These are phyloP conservation scores for Belonocnema kinseyi DNA, from an alignment of 1,140 invertebrate species.

Conservation along the genomic window DNA sequence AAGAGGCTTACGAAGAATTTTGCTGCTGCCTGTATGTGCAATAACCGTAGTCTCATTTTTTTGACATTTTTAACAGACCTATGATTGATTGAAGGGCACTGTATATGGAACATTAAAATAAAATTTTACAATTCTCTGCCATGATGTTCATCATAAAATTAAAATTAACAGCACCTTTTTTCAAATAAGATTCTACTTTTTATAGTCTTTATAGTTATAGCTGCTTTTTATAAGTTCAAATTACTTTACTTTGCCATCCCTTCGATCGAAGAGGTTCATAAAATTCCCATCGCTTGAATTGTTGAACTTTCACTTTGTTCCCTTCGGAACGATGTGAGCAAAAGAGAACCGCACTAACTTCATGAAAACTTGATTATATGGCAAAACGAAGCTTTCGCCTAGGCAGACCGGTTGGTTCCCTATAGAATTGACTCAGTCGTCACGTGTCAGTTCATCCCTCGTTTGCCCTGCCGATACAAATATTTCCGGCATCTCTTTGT, in stretches of 20 bases:
- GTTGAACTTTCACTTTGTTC: slow-evolving; percentile 31
- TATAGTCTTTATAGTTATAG: too few species aligned
- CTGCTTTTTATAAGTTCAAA: not conserved
- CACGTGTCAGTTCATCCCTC: slow-evolving; percentile 21
- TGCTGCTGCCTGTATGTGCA: too few species aligned
- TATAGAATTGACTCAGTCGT: slow-evolving; percentile 28
- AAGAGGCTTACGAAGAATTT: too few species aligned
- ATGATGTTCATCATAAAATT: too few species aligned
- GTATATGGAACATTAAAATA: too few species aligned
- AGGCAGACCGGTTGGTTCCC: slow-evolving; percentile 19
- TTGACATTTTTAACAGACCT: too few species aligned
- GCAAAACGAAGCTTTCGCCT: slow-evolving; percentile 28
- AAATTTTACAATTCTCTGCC: too few species aligned
- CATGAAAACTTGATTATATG: slow-evolving; percentile 29
- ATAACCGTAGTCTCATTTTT: too few species aligned
- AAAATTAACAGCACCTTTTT: too few species aligned
- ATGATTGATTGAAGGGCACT: too few species aligned
- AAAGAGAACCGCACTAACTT: slow-evolving; percentile 27
- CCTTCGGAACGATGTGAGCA: slow-evolving; percentile 3
- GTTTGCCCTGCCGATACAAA: slow-evolving; percentile 26
- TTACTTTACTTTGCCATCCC: not conserved
- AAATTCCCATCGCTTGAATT: slow-evolving; percentile 19
- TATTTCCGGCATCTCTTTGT: slow-evolving; percentile 22
- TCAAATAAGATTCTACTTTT: too few species aligned
- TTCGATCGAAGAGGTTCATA: not conserved